Evolutionary conservation across 2,113 vertebrate species (phyloP), one percentile per base, ranked within the genome.

Genomic region (Noctilio leporinus): DNA sequence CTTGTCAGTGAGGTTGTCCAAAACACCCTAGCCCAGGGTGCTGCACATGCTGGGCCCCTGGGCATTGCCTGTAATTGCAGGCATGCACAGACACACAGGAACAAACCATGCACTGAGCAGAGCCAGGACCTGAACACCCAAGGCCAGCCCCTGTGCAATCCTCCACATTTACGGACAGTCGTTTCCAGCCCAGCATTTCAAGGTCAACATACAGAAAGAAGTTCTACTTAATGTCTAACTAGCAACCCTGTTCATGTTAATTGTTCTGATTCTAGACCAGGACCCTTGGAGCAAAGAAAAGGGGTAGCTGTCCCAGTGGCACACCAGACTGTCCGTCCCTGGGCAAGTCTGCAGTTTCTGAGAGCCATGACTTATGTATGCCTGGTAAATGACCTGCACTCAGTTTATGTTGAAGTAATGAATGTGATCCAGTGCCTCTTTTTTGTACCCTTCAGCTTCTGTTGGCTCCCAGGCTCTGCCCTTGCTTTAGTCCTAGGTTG

Each of bases 71-170:
- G 73, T 47, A 83, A 7, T 2, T 91, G 91, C 92, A 96, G 94
- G 92, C 97, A 93, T 92, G 96, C 90, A 96, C 86, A 94, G 47
- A 93, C 83, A 80, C 59, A 94, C 19, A 59, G 62, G 47, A 86
- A 88, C 22, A 94, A 57, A 95, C 91, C 97, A 97, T 96, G 97
- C 96, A 0, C 85, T 59, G 73, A 95, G 90, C 92, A 91, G 85
- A 93, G 55, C 69, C 77, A 11, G 91, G 78, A 64, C 47, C 35
- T 59, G 3, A 7, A 26, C 26, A 30, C 43, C 1, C 20, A 38
- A 87, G 78, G n/a, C 81, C 65, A 89, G 45, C 59, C 67, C 67
- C 33, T 69, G 8, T 78, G 89, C 45, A 84, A 33, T 59, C 38
- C 91, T 95, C n/a, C 76, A 69, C 47, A 82, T 77, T 22, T 72